phyloP scores from a whole-genome alignment of 2,888 invertebrate genomes.

The Stomorhina lunata region DNA sequence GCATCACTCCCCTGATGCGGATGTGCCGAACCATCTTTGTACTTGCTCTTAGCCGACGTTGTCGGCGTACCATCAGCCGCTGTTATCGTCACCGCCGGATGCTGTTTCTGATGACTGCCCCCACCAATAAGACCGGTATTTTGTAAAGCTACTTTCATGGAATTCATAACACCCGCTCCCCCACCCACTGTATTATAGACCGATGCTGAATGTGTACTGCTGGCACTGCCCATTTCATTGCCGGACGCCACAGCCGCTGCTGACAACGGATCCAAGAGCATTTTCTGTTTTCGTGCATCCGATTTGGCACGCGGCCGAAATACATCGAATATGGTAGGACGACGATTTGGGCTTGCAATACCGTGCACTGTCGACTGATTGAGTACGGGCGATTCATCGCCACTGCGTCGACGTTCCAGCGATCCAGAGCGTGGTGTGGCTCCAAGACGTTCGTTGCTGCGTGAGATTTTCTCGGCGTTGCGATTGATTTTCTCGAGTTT shows the following conservation, averaged over 20 bases:
- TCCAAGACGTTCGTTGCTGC: constrained; percentile 79
- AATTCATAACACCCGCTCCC: constrained; percentile 85
- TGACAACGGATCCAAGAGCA: constrained; percentile 74
- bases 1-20: constrained; percentile 83
- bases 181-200: constrained; percentile 69
- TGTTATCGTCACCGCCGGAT: constrained; percentile 77
- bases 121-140: constrained; percentile 77
- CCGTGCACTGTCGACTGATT: constrained; percentile 80
- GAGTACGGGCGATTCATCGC: constrained; percentile 79
- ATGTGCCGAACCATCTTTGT: constrained; percentile 86
- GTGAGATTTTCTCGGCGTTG: constrained; percentile 79
- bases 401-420: constrained; percentile 78
- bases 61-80: constrained; percentile 74
- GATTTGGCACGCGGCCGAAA: constrained; percentile 89
- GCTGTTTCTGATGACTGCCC: constrained; percentile 70
- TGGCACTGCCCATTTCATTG: constrained; percentile 75
- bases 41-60: constrained; percentile 78
- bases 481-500: constrained; percentile 79
- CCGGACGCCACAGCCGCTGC: constrained; percentile 65
- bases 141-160: constrained; percentile 91
- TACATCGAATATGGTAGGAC: constrained; percentile 89
- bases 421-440: constrained; percentile 77
- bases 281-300: constrained; percentile 82
- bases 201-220: constrained; percentile 75
- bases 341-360: constrained; percentile 85